Evolutionary conservation across 2,113 vertebrate genomes (phyloP).

Genomic region (Actenoides lindsayi): DNA sequence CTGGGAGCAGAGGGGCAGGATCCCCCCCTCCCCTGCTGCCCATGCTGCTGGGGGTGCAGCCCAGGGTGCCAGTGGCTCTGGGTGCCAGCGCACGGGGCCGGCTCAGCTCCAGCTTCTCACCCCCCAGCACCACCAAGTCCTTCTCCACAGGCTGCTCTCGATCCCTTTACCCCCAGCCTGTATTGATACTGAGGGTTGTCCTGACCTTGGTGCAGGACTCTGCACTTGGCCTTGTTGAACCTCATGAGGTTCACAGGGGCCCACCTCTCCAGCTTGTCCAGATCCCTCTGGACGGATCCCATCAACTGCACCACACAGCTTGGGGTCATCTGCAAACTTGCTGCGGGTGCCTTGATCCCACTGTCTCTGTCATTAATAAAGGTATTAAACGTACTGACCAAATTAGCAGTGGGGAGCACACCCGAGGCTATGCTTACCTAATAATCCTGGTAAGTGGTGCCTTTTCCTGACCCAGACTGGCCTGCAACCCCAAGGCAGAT

Average conservation of each 20-base stretch:
- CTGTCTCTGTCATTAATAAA: neutral
- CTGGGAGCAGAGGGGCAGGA: neutral
- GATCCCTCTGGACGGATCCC: neutral
- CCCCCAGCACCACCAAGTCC: neutral
- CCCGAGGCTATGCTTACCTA: accelerated
- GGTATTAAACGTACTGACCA: neutral
- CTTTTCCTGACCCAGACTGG: neutral
- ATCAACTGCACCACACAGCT: neutral
- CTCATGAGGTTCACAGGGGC: neutral
- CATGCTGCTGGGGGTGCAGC: neutral
- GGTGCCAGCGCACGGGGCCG: neutral
- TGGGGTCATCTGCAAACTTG: neutral
- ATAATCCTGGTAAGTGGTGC: neutral
- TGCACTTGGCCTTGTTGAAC: neutral
- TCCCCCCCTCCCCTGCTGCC: neutral
- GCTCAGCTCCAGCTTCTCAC: neutral
- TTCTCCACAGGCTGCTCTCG: neutral
- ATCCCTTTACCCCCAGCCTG: neutral
- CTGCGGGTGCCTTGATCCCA: neutral
- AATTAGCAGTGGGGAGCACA: neutral
- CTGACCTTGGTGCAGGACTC: neutral
- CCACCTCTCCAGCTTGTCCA: neutral
- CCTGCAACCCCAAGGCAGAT: accelerated
- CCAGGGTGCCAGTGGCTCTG: neutral
- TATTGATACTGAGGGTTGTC: neutral